Base-by-base conservation (phyloP, 2,888 invertebrate species). In the Petrolisthes manimaculis region DNA sequence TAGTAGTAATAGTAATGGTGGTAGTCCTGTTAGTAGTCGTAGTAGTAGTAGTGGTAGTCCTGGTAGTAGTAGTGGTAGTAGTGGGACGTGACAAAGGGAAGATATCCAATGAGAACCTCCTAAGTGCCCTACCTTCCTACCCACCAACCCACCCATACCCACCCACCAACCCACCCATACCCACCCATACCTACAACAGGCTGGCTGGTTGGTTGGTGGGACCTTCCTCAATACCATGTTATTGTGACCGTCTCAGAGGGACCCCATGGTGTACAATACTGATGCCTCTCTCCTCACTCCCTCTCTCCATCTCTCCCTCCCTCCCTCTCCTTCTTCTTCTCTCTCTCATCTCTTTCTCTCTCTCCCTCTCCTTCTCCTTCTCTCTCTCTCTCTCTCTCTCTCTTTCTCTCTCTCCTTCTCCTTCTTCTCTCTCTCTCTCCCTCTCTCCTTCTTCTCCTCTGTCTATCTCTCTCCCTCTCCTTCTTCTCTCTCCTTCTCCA, bases 41-140 rank as follows among this genome's bases (percentile, higher is more conserved):
- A n/a, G n/a, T n/a, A n/a, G n/a, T n/a, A n/a, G n/a, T n/a, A n/a
- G n/a, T n/a, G n/a, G n/a, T n/a, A n/a, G n/a, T n/a, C n/a, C n/a
- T n/a, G n/a, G n/a, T n/a, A n/a, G n/a, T n/a, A n/a, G n/a, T n/a
- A n/a, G n/a, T n/a, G n/a, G n/a, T n/a, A 18, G 80, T 56, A 56
- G 80, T 54, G 56, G 12, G 6, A 56, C 9, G 54, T 5, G 14
- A 80, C 80, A 80, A 80, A 80, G 56, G 80, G 80, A 56, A 56
- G 80, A 56, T 55, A 80, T 80, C 21, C 56, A n/a, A n/a, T 5
- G 80, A 80, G 80, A 80, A 55, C 56, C 53, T 55, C 54, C 56
- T 80, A 80, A 56, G 55, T 56, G 80, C 24, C 18, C 54, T 24
- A n/a, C n/a, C n/a, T n/a, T n/a, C n/a, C n/a, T n/a, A n/a, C n/a